Evolutionary conservation across 1,140 invertebrate species (phyloP).

Genomic region (Philopotamus ludificatus): DNA sequence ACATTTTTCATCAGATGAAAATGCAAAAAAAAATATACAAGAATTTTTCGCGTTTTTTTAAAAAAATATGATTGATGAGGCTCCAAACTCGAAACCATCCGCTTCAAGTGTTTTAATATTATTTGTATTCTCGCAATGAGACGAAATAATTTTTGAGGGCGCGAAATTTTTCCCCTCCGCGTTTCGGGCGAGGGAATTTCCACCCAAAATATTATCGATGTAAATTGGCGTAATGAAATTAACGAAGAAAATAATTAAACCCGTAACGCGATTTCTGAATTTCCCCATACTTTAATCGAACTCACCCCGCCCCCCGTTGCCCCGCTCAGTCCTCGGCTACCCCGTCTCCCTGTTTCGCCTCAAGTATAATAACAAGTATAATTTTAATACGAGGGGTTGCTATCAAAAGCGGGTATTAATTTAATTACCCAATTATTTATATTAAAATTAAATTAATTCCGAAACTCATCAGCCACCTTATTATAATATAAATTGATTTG

Average conservation of each 20-base stretch:
- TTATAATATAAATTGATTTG: too few species aligned
- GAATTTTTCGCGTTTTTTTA: conserved; percentile 23
- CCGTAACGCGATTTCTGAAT: background rate
- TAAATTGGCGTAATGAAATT: background rate
- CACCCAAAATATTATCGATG: background rate
- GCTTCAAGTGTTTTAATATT: conserved; percentile 20
- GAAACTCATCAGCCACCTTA: too few species aligned
- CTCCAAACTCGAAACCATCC: conserved; percentile 24
- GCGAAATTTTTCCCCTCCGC: background rate
- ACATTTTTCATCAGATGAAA: conserved; percentile 8
- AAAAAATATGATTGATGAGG: conserved; percentile 27
- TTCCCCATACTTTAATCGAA: background rate
- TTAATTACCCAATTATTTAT: too few species aligned
- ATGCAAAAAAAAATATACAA: too few species aligned
- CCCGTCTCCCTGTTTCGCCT: too few species aligned
- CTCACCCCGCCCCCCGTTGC: too few species aligned
- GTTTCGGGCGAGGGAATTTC: too few species aligned
- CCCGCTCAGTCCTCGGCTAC: too few species aligned
- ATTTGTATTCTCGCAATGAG: conserved; percentile 16
- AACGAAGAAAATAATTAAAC: too few species aligned
- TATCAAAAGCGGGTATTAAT: too few species aligned
- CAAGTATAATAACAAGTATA: background rate
- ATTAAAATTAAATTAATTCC: too few species aligned
- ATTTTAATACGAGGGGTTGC: background rate
- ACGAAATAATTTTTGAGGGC: conserved; percentile 13